Conservation (phyloP, 2,113 vertebrate species). For the Salvelinus fontinalis region DNA sequence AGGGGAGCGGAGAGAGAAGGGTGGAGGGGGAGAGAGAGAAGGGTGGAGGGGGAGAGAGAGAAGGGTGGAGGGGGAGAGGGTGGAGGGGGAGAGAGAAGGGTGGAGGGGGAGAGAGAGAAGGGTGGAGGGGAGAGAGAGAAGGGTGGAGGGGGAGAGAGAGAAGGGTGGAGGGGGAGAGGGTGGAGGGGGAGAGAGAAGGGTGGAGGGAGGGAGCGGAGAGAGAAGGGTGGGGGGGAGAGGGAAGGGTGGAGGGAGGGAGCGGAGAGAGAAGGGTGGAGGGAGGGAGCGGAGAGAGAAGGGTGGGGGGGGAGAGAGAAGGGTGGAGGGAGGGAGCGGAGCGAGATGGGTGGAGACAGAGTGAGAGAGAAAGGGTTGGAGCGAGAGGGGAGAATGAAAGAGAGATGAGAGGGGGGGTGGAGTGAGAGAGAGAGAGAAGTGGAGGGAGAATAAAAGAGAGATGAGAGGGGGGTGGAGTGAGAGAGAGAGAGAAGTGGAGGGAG, state of each 20-base stretch:
- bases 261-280: too few relatives aligned
- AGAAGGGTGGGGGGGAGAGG: conserved; percentile 24
- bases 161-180: too few relatives aligned
- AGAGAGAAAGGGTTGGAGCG: conserved; percentile 12
- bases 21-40: neutral
- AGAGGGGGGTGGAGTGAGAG: too few relatives aligned
- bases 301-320: neutral
- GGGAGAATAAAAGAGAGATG: too few relatives aligned
- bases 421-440: neutral
- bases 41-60: neutral
- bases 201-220: neutral
- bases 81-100: neutral
- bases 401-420: too few relatives aligned
- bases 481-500: too few relatives aligned
- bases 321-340: neutral
- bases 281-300: too few relatives aligned
- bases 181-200: neutral
- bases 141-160: too few relatives aligned
- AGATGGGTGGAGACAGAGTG: conserved; percentile 16
- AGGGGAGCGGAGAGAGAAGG: neutral
- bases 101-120: conserved; percentile 11
- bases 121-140: conserved; percentile 22
- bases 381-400: neutral
- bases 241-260: neutral
- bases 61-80: neutral